phyloP scores from a whole-genome alignment of 2,113 vertebrate species.

The Rana temporaria region DNA sequence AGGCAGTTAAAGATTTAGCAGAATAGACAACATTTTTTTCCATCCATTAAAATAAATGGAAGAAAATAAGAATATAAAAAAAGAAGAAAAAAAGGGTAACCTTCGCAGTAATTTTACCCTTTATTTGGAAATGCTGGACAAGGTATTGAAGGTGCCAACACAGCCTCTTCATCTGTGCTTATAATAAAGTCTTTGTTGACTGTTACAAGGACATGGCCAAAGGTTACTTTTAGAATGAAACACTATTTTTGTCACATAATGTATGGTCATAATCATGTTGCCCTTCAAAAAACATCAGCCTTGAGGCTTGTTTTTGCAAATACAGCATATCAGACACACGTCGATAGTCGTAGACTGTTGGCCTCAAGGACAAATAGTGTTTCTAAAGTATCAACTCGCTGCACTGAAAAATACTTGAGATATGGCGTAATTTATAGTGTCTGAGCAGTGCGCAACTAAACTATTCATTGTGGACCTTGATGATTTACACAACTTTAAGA shows the following conservation, averaged over 20 bases:
- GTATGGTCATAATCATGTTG: not conserved
- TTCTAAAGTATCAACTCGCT: not conserved
- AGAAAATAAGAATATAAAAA: not conserved
- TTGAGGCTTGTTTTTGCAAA: not conserved
- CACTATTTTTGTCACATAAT: no score
- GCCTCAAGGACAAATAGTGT: not conserved
- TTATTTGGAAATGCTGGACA: no score
- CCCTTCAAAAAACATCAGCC: not conserved
- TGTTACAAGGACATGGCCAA: no score
- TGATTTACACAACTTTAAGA: no score
- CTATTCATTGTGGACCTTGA: no score
- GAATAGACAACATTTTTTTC: not conserved
- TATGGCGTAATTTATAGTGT: no score
- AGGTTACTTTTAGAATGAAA: no score
- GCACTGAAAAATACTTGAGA: not conserved
- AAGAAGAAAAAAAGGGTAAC: not conserved
- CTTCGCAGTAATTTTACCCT: no score
- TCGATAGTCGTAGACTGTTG: not conserved
- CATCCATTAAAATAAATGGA: not conserved
- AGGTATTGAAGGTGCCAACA: no score
- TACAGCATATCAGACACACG: not conserved
- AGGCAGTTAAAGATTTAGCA: constrained; percentile 50
- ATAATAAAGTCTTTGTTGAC: not conserved
- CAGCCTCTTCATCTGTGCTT: not conserved
- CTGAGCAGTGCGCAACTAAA: no score